Conservation (phyloP, 2,888 invertebrate species). For the Drosophila hamatofila region DNA sequence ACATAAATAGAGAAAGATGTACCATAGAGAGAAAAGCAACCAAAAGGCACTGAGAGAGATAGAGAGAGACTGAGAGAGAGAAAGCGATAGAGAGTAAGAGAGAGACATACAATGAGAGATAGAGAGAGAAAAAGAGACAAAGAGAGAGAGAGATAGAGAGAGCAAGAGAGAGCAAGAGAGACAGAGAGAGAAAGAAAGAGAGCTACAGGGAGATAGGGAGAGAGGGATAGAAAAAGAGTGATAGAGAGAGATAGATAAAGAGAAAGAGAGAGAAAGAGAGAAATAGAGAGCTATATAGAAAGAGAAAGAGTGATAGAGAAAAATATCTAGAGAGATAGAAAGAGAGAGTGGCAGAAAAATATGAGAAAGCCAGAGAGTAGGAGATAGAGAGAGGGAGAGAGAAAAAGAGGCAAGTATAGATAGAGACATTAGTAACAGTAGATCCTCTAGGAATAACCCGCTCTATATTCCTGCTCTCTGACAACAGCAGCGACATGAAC, state of each 20-base stretch:
- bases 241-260: neutral
- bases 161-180: neutral
- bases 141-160: neutral
- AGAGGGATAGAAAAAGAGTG: neutral
- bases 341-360: neutral
- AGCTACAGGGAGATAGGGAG: neutral
- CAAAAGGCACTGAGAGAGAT: neutral
- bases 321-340: neutral
- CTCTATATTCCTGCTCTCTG: too few species aligned
- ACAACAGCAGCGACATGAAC: too few species aligned
- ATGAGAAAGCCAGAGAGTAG: neutral
- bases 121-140: neutral
- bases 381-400: neutral
- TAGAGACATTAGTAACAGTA: too few species aligned
- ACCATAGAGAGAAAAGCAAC: fast-evolving
- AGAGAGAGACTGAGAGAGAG: neutral
- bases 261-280: too few species aligned
- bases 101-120: neutral
- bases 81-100: neutral
- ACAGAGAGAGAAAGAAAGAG: neutral
- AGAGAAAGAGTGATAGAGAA: neutral
- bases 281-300: neutral
- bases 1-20: neutral
- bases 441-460: too few species aligned
- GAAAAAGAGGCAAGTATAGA: neutral